Evolutionary conservation across 2,797 vertebrate species (phyloP).

Genomic region (Danio choprae): DNA sequence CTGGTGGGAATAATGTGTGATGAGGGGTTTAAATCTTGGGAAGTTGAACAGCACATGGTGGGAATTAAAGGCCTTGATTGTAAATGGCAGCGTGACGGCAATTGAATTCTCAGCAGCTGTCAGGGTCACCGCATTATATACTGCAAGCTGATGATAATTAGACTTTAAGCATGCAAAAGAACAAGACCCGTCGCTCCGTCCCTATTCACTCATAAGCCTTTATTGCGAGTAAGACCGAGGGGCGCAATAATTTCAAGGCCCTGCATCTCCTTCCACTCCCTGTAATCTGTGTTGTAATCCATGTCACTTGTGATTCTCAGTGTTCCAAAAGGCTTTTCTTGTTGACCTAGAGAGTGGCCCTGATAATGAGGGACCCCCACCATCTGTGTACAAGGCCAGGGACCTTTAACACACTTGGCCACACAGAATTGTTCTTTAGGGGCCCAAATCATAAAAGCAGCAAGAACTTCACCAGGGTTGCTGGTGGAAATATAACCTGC

Average conservation of each 20-base stretch:
- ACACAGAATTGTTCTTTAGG: constrained; percentile 33
- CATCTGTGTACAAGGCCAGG: constrained; percentile 75
- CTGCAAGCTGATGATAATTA: constrained; percentile 73
- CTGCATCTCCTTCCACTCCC: constrained; percentile 59
- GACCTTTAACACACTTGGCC: constrained; percentile 40
- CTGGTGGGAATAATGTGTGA: constrained; percentile 55
- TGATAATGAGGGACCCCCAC: constrained; percentile 78
- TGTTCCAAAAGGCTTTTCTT: constrained; percentile 72
- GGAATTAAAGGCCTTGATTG: constrained; percentile 74
- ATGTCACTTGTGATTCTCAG: constrained; percentile 71
- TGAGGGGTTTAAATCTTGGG: constrained; percentile 60
- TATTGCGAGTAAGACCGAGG: constrained; percentile 72
- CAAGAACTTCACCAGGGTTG: constrained; percentile 31
- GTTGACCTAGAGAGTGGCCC: constrained; percentile 74
- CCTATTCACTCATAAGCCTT: constrained; percentile 72
- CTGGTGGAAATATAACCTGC: constrained; percentile 1
- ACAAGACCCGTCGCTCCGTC: constrained; percentile 67
- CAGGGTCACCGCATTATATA: constrained; percentile 68
- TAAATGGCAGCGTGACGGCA: constrained; percentile 66
- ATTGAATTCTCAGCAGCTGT: constrained; percentile 78
- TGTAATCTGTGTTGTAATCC: constrained; percentile 81
- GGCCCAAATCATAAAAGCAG: constrained; percentile 16
- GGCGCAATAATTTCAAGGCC: constrained; percentile 76
- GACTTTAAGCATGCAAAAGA: constrained; percentile 80
- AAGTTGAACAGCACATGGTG: constrained; percentile 69